Conservation (phyloP, 2,797 vertebrate genomes). For the Coranthus polyacanthus region DNA sequence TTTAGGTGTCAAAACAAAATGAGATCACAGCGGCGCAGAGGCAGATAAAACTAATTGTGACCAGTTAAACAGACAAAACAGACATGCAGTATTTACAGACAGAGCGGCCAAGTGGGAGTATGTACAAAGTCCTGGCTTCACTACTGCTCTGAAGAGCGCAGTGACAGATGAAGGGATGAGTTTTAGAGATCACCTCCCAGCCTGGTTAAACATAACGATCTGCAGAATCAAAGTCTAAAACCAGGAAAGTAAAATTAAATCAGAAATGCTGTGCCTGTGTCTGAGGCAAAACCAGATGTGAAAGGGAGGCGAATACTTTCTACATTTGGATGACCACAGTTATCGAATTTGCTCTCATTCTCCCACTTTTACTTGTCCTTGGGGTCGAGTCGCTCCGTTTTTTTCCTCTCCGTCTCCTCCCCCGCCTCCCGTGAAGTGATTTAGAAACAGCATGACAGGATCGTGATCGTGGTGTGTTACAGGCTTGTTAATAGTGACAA, state of each 20-base stretch:
- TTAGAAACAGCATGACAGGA: slow-evolving; percentile 49
- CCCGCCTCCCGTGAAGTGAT: slow-evolving; percentile 52
- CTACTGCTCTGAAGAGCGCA: background rate
- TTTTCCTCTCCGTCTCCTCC: slow-evolving; percentile 28
- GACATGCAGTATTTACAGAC: background rate
- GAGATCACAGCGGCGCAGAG: background rate
- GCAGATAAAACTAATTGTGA: background rate
- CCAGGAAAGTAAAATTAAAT: slow-evolving; percentile 2
- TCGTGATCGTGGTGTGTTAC: slow-evolving; percentile 27
- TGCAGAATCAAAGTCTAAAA: background rate
- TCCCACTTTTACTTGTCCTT: slow-evolving; percentile 50
- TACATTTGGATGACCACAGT: slow-evolving; percentile 17
- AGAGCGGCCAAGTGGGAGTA: slow-evolving; percentile 1
- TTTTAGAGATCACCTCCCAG: background rate
- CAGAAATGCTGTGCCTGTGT: background rate
- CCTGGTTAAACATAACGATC: slow-evolving; percentile 10
- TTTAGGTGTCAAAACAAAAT: background rate
- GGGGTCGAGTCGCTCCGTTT: slow-evolving; percentile 18
- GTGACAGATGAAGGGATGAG: slow-evolving; percentile 14
- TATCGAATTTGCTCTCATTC: slow-evolving; percentile 11
- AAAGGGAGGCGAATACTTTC: slow-evolving; percentile 21
- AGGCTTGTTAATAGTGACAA: slow-evolving; percentile 57
- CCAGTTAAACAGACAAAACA: background rate
- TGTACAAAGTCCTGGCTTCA: background rate
- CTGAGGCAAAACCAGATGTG: slow-evolving; percentile 25